These are phyloP conservation scores for Smittia sp. DNA, from an alignment of 2,888 invertebrate genomes.

Conservation along the genomic window DNA sequence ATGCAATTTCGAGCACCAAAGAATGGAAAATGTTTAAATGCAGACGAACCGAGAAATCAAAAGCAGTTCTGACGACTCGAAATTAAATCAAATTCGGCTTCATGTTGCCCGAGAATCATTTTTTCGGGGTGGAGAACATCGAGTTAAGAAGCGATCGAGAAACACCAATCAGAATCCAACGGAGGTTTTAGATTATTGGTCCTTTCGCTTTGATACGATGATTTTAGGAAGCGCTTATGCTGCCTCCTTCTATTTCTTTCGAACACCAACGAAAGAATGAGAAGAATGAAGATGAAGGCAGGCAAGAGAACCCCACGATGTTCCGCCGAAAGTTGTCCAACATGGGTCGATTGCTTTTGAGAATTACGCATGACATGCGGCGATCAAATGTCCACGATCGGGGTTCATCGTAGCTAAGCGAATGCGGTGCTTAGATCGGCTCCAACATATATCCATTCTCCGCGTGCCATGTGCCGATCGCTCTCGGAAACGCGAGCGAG, in stretches of 20 bases:
- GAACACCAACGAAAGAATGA: not conserved
- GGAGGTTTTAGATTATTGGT: slow-evolving; percentile 36
- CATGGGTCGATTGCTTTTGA: no score
- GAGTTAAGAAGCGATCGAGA: no score
- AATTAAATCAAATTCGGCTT: not conserved
- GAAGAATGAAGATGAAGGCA: not conserved
- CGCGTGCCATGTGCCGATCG: no score
- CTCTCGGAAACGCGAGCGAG: not conserved
- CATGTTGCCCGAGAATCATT: not conserved
- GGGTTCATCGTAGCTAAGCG: not conserved
- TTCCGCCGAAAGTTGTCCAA: no score
- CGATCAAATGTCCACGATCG: not conserved
- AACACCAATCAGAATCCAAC: slow-evolving; percentile 37
- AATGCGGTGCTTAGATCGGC: no score
- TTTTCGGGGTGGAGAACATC: slow-evolving; percentile 19
- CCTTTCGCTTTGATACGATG: slow-evolving; percentile 37
- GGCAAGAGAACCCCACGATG: no score
- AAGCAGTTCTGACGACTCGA: not conserved
- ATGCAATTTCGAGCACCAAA: slow-evolving; percentile 26
- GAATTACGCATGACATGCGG: not conserved
- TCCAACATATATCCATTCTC: no score
- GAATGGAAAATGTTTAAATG: not conserved
- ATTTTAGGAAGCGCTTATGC: slow-evolving; percentile 31
- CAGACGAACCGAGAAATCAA: not conserved
- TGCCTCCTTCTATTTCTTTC: not conserved